Evolutionary conservation across 2,888 invertebrate genomes (phyloP), one percentile per base, ranked within the genome.

Genomic region (Cheilosia impressa): DNA sequence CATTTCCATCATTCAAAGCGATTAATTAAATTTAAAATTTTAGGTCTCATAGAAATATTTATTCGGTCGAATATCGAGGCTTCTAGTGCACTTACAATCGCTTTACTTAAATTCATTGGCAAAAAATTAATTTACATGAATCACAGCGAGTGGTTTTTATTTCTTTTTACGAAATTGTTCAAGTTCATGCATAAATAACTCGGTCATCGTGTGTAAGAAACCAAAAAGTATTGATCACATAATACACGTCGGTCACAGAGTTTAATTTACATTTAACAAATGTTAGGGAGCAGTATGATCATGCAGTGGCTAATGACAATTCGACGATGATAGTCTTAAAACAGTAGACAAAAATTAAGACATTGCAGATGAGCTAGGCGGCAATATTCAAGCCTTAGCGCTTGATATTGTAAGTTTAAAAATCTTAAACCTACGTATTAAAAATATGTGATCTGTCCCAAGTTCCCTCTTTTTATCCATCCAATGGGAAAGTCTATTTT

Each of bases 181-280:
- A 82, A 77, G 76, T 71, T 82, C 65, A 71, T 76, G 53, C 58
- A 71, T 77, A 71, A 47, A 76, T 71, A 76, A 71, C 58, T 77
- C 71, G 76, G 81, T 76, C 71, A 65, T 27, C 47, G 38, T 53
- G 43, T 31, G 27, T 45, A 60, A 60, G 43, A 60, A 60, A 66
- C 19, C 27, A 55, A 62, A 68, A 68, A 24, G 31, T 13, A 38
- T 45, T 53, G 38, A 31, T 57, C 57, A 13, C 38, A 45, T 47
- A 57, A 57, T 57, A n/a, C 27, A 65, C 57, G 57, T 38, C 22
- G 47, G 57, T 24, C 55, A 55, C 34, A 41, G 19, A 65, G 50
- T 57, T 57, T 19, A 65, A 47, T 65, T 57, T 38, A 57, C n/a
- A 6, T 7, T 27, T 27, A 27, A 27, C 5, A 27, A 27, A 27